Percentiles rank a stretch among this genome's conserved stretches.
These are phyloP conservation scores for Mizuhopecten yessoensis DNA, from an alignment of 1,140 invertebrate genomes.

Conservation along the genomic window DNA sequence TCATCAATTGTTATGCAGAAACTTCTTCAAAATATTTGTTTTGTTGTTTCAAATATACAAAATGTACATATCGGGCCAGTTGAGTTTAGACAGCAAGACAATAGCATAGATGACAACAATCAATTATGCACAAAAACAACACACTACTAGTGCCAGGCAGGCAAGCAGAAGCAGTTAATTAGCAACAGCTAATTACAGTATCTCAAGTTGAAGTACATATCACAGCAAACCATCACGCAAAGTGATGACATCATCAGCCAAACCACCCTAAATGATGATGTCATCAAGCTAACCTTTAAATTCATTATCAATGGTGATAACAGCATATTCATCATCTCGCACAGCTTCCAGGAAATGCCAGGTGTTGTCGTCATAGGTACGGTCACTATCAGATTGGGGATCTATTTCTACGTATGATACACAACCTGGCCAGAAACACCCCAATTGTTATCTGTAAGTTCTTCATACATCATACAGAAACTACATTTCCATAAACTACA, in stretches of 20 bases:
- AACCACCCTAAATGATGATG: conserved; percentile 2
- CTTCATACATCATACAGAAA: too few species aligned
- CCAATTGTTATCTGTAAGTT: neutral
- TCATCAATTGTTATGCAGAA: too few species aligned
- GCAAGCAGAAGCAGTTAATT: neutral
- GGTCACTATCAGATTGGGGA: conserved; percentile 64
- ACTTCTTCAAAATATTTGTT: too few species aligned
- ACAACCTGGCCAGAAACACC: conserved; percentile 60
- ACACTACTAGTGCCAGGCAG: neutral
- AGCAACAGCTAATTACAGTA: neutral
- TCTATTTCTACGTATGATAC: conserved; percentile 63
- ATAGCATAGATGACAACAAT: neutral
- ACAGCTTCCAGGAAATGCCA: conserved; percentile 70
- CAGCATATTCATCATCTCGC: conserved; percentile 58
- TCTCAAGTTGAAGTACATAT: neutral
- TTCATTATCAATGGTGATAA: conserved; percentile 67
- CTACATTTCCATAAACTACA: too few species aligned
- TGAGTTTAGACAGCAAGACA: neutral
- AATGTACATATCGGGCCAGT: too few species aligned
- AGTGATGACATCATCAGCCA: conserved; percentile 28
- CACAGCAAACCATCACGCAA: conserved; percentile 30
- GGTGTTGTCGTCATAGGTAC: conserved; percentile 65
- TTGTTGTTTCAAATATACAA: too few species aligned
- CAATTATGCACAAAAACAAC: neutral
- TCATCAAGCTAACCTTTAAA: conserved; percentile 69